These are phyloP conservation scores for Chamaetylas fuelleborni DNA, from an alignment of 2,113 vertebrate genomes.

Conservation along the genomic window DNA sequence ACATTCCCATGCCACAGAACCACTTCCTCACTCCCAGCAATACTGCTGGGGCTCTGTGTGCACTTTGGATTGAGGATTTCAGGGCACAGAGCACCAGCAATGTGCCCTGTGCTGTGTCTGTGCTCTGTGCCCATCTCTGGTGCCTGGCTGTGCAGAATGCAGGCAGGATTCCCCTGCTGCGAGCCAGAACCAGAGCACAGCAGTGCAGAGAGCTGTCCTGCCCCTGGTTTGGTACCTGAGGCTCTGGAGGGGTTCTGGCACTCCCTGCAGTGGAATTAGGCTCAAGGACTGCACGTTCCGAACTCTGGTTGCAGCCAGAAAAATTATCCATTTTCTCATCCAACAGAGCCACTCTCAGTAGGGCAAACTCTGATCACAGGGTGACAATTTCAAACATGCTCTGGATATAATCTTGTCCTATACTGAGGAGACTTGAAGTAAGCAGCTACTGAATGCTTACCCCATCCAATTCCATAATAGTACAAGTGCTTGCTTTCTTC, in stretches of 20 bases:
- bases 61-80: not conserved
- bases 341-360: not conserved
- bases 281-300: not conserved
- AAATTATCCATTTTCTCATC: not conserved
- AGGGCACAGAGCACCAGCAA: not conserved
- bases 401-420: not conserved
- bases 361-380: not conserved
- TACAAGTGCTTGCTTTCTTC: conserved; percentile 92
- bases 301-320: not conserved
- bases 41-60: too few species aligned
- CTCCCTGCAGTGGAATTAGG: not conserved
- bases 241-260: not conserved
- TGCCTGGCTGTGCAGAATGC: too few species aligned
- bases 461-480: conserved; percentile 92
- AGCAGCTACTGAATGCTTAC: conserved; percentile 69
- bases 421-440: not conserved
- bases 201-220: not conserved
- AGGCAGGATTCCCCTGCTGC: too few species aligned
- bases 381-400: not conserved
- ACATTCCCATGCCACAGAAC: too few species aligned
- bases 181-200: not conserved
- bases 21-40: too few species aligned
- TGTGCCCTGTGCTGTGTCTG: too few species aligned
- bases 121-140: too few species aligned
- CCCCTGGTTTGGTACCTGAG: not conserved